A percentile compares a stretch with the other conserved stretches of the same genome.
Evolutionary conservation across 2,888 invertebrate species (phyloP).

Genomic region (Phorcus lineatus): DNA sequence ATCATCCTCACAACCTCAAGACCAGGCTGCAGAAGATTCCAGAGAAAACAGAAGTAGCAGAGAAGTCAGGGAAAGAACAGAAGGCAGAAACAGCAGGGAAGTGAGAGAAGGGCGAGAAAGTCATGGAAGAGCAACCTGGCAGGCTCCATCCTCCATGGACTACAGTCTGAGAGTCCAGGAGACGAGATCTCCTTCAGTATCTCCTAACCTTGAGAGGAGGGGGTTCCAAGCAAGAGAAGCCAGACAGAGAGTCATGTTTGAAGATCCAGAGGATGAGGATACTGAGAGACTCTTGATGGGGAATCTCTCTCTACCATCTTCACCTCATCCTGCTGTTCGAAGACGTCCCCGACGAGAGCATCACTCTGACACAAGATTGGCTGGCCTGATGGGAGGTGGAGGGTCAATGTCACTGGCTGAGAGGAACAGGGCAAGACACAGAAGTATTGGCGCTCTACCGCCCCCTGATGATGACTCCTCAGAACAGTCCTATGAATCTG

Average conservation of each 20-base stretch:
- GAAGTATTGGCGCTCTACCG: constrained; percentile 36
- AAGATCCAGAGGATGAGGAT: neutral
- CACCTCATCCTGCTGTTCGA: constrained; percentile 16
- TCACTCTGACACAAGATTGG: constrained; percentile 56
- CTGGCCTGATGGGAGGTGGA: constrained; percentile 37
- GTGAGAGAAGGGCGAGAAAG: no score
- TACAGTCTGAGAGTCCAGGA: constrained; percentile 3
- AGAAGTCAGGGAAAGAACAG: neutral
- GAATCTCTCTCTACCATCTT: neutral
- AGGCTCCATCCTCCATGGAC: constrained; percentile 31
- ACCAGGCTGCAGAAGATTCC: neutral
- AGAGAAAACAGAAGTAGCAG: neutral
- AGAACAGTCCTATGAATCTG: constrained; percentile 17
- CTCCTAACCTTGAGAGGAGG: constrained; percentile 3
- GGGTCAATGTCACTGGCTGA: constrained; percentile 12
- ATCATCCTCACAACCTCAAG: neutral
- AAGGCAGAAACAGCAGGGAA: neutral
- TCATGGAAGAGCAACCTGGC: constrained; percentile 19
- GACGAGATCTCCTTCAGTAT: constrained; percentile 2
- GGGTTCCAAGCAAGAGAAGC: neutral
- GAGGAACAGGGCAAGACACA: constrained; percentile 34
- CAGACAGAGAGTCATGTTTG: neutral
- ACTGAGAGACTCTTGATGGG: neutral
- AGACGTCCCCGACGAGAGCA: constrained; percentile 51
- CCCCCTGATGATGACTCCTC: constrained; percentile 31